Base-by-base conservation (phyloP, 2,113 vertebrate genomes). In the Rhombomys opimus region DNA sequence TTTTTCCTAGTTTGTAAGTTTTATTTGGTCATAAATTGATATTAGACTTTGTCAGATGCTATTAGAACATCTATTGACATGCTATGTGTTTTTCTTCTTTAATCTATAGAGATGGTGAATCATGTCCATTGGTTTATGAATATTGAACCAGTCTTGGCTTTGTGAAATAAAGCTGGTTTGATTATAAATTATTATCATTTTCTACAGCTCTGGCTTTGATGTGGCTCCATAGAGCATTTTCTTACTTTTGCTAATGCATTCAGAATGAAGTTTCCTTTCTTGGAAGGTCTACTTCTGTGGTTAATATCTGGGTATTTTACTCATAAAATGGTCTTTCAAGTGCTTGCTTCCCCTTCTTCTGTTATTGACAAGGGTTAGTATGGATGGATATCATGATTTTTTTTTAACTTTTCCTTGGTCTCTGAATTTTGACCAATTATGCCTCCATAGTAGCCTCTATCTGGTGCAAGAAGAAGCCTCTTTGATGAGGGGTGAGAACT, bases 1-100 rank as follows among this genome's bases (percentile, higher is more conserved):
- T 86, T n/a, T 76, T 75, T 92, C 15, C 32, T 50, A 52, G 13
- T 92, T 86, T 86, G 22, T 41, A 65, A 41, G 32, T 70, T 87
- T 59, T 87, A 38, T 91, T 82, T 30, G 76, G 70, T 63, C 38
- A 61, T 73, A 92, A 73, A 84, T 92, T 63, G 20, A 46, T 72
- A 41, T 59, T 92, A 70, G 67, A 32, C 9, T 70, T 84, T 84
- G 67, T 72, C 78, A 59, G 68, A 20, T 59, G 54, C 38, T 85
- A 63, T 50, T 73, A 61, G 52, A 63, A 30, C 1, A 25, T 50
- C 68, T 46, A 73, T 75, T 59, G 52, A 46, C 80, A 59, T 4
- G 30, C 15, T n/a, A n/a, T 38, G 4, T 52, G 59, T 81, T 54
- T 78, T 91, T 80, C 63, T 50, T 85, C 57, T 92, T 85, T 63